Evolutionary conservation across 2,113 vertebrate species (phyloP).

Genomic region (Dasyornis broadbenti): DNA sequence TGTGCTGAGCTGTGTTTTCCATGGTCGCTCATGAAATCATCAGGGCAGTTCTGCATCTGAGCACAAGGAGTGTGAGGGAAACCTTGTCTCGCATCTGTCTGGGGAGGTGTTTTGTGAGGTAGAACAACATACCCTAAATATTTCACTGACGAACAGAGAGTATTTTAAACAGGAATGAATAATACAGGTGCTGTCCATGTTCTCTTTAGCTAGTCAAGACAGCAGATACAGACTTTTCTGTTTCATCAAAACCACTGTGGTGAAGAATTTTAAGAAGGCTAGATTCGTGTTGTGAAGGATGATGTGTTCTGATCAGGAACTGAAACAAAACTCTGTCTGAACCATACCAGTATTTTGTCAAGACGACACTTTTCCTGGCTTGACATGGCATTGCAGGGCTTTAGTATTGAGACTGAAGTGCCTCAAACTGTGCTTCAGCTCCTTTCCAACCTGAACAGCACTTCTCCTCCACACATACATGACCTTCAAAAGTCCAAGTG

Average conservation of each 20-base stretch:
- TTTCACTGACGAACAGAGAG: neutral
- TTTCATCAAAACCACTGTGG: neutral
- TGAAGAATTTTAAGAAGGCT: neutral
- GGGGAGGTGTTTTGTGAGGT: neutral
- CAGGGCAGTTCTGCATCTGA: neutral
- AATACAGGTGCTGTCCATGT: neutral
- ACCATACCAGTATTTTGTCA: neutral
- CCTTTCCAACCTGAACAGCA: neutral
- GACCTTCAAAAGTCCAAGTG: neutral
- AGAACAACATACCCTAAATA: neutral
- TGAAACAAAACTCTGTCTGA: neutral
- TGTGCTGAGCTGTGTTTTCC: neutral
- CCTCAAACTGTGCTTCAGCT: constrained; percentile 7
- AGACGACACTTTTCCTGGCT: neutral
- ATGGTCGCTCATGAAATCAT: neutral
- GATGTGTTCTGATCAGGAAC: neutral
- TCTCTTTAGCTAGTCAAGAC: neutral
- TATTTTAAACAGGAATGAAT: neutral
- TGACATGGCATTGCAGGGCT: neutral
- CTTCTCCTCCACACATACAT: neutral
- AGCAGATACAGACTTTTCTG: neutral
- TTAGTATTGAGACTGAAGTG: neutral
- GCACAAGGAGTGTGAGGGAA: neutral
- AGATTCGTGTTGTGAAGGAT: neutral
- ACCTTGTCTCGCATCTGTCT: neutral